A percentile compares a stretch with the other conserved stretches of the same genome.
Evolutionary conservation across 2,888 invertebrate genomes (phyloP).

Genomic region (Drosophila paranaensis): DNA sequence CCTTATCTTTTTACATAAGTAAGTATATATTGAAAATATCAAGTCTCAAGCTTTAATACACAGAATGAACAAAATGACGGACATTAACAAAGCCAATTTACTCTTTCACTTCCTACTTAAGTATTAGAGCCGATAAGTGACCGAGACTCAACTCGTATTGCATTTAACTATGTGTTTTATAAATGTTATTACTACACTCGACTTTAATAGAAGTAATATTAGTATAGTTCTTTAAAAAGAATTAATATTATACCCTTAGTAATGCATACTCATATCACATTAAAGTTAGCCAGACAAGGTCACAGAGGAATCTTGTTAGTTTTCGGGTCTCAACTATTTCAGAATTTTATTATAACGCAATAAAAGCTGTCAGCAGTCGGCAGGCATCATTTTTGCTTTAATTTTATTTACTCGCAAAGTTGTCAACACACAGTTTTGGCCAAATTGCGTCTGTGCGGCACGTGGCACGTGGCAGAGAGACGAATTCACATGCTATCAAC

Average conservation of each 20-base stretch:
- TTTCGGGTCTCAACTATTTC: not conserved
- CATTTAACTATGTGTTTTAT: too few relatives aligned
- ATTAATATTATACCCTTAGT: not conserved
- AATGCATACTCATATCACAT: not conserved
- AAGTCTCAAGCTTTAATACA: too few relatives aligned
- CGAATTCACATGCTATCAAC: slow-evolving; percentile 23
- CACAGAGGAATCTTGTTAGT: not conserved
- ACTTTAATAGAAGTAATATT: too few relatives aligned
- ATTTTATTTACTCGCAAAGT: slow-evolving; percentile 11
- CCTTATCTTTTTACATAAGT: too few relatives aligned
- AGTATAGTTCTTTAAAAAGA: too few relatives aligned
- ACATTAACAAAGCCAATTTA: too few relatives aligned
- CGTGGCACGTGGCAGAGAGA: slow-evolving; percentile 27
- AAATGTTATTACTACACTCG: too few relatives aligned
- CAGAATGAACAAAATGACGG: too few relatives aligned
- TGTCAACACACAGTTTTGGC: slow-evolving; percentile 6
- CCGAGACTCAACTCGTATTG: too few relatives aligned
- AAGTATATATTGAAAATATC: too few relatives aligned
- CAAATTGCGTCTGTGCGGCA: not conserved
- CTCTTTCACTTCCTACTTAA: too few relatives aligned
- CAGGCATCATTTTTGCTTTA: slow-evolving; percentile 1
- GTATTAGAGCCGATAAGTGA: too few relatives aligned
- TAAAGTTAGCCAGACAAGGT: not conserved
- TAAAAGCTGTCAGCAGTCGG: not conserved
- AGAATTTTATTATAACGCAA: slow-evolving; percentile 1